Percentiles rank a stretch among this genome's conserved stretches.
Evolutionary conservation across 2,888 invertebrate genomes (phyloP).

Genomic region (Xestia ashworthii): DNA sequence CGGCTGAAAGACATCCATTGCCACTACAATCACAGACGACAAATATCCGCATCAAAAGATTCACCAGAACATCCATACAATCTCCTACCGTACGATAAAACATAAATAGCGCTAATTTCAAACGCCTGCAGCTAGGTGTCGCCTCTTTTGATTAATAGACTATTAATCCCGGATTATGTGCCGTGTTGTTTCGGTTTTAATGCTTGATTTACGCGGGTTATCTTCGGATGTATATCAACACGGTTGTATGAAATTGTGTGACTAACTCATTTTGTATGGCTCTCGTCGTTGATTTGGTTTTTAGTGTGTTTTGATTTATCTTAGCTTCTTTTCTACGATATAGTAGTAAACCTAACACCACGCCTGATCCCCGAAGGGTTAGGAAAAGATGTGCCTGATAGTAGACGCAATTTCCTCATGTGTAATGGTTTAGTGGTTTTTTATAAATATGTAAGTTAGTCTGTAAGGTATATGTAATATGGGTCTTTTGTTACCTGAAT

Average conservation of each 20-base stretch:
- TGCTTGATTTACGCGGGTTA: slow-evolving; percentile 68
- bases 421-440: too few species aligned
- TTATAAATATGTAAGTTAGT: too few species aligned
- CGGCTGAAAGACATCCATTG: background rate
- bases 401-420: background rate
- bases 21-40: background rate
- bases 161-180: slow-evolving; percentile 80
- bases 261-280: slow-evolving; percentile 46
- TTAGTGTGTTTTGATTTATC: background rate
- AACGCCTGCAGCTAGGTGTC: slow-evolving; percentile 75
- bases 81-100: slow-evolving; percentile 28
- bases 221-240: slow-evolving; percentile 57
- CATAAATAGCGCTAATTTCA: slow-evolving; percentile 69
- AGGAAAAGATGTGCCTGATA: background rate
- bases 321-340: background rate
- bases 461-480: too few species aligned
- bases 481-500: too few species aligned
- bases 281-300: slow-evolving; percentile 29
- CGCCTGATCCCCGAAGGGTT: background rate
- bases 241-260: slow-evolving; percentile 37
- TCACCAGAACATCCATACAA: slow-evolving; percentile 11
- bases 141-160: slow-evolving; percentile 77
- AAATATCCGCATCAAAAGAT: slow-evolving; percentile 7
- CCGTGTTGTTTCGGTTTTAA: slow-evolving; percentile 70
- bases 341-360: background rate